phyloP scores from a whole-genome alignment of 2,888 invertebrate species.

The Himalopsyche tibetana region DNA sequence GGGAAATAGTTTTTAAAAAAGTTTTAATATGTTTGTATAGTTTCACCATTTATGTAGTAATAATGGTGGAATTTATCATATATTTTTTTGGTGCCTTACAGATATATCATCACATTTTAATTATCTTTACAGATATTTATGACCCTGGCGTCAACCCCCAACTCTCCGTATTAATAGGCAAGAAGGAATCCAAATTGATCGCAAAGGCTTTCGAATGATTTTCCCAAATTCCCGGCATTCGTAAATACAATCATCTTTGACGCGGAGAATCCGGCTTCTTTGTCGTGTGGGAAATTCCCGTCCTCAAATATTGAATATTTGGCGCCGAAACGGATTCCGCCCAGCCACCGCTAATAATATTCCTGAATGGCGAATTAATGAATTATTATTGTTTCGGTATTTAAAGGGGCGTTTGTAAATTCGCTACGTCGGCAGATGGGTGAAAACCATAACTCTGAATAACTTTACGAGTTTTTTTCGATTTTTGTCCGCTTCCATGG shows the following conservation, averaged over 20 bases:
- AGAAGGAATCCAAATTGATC: conserved; percentile 22
- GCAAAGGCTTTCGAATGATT: background rate
- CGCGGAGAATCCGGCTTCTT: conserved; percentile 16
- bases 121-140: no score
- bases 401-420: background rate
- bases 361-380: conserved; percentile 10
- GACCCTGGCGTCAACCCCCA: background rate
- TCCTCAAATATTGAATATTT: background rate
- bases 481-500: no score
- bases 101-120: no score
- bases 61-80: background rate
- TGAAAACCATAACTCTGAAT: no score
- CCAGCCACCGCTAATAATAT: background rate
- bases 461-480: no score
- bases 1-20: no score
- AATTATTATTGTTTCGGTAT: conserved; percentile 17
- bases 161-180: background rate
- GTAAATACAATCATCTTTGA: conserved; percentile 21
- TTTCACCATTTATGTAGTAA: no score
- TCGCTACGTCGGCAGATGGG: background rate
- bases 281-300: conserved; percentile 1
- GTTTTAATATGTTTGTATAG: no score
- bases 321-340: conserved; percentile 11
- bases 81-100: no score
- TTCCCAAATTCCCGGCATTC: background rate